phyloP scores from a whole-genome alignment of 2,113 vertebrate species.

The Hemichromis elongatus region DNA sequence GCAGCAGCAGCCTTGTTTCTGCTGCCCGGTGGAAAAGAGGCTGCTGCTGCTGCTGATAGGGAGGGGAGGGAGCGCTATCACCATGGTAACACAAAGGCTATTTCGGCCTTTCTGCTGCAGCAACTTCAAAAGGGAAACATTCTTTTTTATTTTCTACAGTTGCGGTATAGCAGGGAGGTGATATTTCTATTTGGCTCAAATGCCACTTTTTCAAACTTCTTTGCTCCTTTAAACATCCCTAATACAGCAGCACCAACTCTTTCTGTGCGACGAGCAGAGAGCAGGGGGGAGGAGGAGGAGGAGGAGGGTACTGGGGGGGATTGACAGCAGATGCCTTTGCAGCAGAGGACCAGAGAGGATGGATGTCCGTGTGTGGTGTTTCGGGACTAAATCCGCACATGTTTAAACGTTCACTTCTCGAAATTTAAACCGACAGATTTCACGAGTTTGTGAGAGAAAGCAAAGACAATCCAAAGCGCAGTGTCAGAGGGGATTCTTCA shows the following conservation, averaged over 20 bases:
- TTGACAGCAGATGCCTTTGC: slow-evolving; percentile 59
- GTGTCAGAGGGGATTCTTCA: not conserved
- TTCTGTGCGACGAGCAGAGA: not conserved
- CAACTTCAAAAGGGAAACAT: not conserved
- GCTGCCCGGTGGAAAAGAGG: not conserved
- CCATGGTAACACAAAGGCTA: slow-evolving; percentile 57
- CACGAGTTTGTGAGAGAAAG: not conserved
- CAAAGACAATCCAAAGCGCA: not conserved
- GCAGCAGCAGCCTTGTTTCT: not conserved
- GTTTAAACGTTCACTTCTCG: not conserved
- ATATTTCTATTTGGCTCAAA: not conserved
- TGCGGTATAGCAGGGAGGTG: not conserved
- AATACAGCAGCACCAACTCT: not conserved
- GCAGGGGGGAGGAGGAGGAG: not conserved
- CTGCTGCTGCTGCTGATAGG: not conserved
- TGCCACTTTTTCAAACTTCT: not conserved
- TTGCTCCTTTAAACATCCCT: not conserved
- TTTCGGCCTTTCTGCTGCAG: not conserved
- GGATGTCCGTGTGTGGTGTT: not conserved
- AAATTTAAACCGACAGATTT: not conserved
- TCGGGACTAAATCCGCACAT: slow-evolving; percentile 14
- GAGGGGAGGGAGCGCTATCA: not conserved
- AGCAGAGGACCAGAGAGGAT: slow-evolving; percentile 42
- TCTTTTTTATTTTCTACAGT: not conserved
- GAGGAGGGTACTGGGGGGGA: not conserved